Base-by-base conservation (phyloP, 2,888 invertebrate species). In the Ischnus inquisitorius region DNA sequence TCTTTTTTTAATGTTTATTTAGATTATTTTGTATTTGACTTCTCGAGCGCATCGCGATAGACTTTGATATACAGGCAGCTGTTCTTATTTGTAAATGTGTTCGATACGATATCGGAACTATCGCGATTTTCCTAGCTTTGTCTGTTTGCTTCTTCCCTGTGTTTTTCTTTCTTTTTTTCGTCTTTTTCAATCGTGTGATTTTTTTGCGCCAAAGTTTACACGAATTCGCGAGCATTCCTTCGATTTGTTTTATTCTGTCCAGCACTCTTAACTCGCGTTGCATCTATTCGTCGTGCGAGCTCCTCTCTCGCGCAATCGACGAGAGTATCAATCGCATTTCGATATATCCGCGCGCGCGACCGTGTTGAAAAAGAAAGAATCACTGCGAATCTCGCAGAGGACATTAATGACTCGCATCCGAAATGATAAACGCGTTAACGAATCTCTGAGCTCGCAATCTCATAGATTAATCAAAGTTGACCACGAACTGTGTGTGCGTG, bases 161-260 rank as follows among this genome's bases (percentile, higher is more conserved):
- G n/a, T 2, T 74, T 79, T 48, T 39, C 54, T 25, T 60, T 5
- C 41, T 71, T 54, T n/a, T 65, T 51, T 54, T 72, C 19, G 39
- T 65, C 41, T 41, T 65, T 28, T 48, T 69, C 60, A 60, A 69
- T 43, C 54, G 46, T 48, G 16, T 57, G 67, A 65, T 65, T 14
- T 76, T 62, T 46, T 48, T 75, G 72, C 28, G 46, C 65, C 51
- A 41, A 75, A 79, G 78, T 28, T 8, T 25, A 62, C 22, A 62
- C 5, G 65, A 75, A 71, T 77, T 79, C 83, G 62, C 79, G 71
- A 76, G 64, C 82, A 85, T 85, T 85, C 82, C 85, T 85, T 85
- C 77, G 79, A 85, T 71, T 81, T 76, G 71, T 85, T 74, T 22
- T 22, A 1, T 22, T 22, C 22, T 82, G 75, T 82, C 68, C 69